Base-by-base conservation (phyloP, 1,140 invertebrate genomes). In the Formica exsecta region DNA sequence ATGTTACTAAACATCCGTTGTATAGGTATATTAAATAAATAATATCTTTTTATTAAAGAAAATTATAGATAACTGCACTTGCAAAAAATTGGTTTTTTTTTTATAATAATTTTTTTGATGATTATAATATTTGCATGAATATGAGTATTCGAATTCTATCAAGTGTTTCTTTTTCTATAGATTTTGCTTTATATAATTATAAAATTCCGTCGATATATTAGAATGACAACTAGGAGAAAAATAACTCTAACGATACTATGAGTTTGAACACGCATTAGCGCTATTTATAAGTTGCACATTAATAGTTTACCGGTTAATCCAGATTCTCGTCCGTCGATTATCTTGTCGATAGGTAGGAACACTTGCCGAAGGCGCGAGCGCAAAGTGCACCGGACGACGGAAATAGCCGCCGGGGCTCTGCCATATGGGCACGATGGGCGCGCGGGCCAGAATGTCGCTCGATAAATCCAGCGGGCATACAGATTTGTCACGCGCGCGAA, bases 401-500 rank as follows among this genome's bases (percentile, higher is more conserved):
- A 86, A 90, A 90, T 90, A 90, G 70, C 80, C 38, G 57, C 57
- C 76, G 75, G 61, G 48, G 87, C 57, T 76, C 86, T 88, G 86
- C 90, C 90, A 91, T 91, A 91, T 91, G 90, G 90, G 62, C 90
- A 75, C 89, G 68, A 73, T 38, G 64, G 64, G 76, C 64, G 76
- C 44, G 32, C 83, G 80, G 80, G 59, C 76, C 74, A 85, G 84
- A 90, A 89, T 90, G 90, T 90, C 89, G 86, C 80, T 90, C 89
- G 90, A 90, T 91, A 91, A 91, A 91, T 91, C 87, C 84, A 70
- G 83, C 89, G 73, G n/a, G 61, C 83, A 57, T 74, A 86, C 84
- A 91, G 90, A 91, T 91, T 91, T 91, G 90, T 91, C 90, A 91
- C 89, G 90, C 84, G 90, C 87, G 41, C 80, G 76, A 85, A 91